A percentile compares a stretch with the other conserved stretches of the same genome.
These are phyloP conservation scores for Sorex fumeus DNA, from an alignment of 2,113 vertebrate species.

Conservation along the genomic window DNA sequence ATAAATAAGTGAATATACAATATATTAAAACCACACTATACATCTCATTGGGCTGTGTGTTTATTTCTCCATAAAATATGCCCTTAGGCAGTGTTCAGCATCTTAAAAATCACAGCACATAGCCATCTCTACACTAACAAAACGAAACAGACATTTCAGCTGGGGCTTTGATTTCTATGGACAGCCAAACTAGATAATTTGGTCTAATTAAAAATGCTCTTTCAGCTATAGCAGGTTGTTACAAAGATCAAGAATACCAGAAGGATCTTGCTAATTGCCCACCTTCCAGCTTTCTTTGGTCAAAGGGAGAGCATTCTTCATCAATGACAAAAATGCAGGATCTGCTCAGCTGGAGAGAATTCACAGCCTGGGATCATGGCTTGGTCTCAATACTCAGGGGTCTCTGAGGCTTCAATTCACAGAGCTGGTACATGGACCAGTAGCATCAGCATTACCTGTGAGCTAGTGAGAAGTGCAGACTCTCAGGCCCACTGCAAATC, in stretches of 20 bases:
- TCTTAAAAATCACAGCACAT: slow-evolving; percentile 79
- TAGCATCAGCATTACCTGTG: not conserved
- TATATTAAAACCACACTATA: slow-evolving; percentile 82
- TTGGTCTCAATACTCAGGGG: slow-evolving; percentile 10
- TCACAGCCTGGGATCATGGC: not conserved
- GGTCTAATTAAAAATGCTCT: slow-evolving; percentile 80
- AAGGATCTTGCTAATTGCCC: slow-evolving; percentile 75
- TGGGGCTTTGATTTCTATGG: slow-evolving; percentile 74
- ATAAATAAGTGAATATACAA: slow-evolving; percentile 84
- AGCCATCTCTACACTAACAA: slow-evolving; percentile 67
- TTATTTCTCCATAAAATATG: slow-evolving; percentile 83
- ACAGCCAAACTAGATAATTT: slow-evolving; percentile 78
- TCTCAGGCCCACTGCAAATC: not conserved
- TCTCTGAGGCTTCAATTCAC: not conserved
- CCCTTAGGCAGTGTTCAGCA: slow-evolving; percentile 74
- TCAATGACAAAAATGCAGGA: slow-evolving; percentile 62
- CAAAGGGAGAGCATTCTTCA: slow-evolving; percentile 67
- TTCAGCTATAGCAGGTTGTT: slow-evolving; percentile 66
- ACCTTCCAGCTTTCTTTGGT: slow-evolving; percentile 76
- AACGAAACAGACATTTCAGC: slow-evolving; percentile 75
- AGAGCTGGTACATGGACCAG: not conserved
- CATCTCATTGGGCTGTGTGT: slow-evolving; percentile 81
- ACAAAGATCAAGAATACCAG: slow-evolving; percentile 71
- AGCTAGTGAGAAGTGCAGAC: slow-evolving; percentile 50
- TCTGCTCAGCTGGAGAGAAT: slow-evolving; percentile 54